Evolutionary conservation across 2,888 invertebrate genomes (phyloP), one percentile per base, ranked within the genome.

Genomic region (Tolmerus cingulatus): DNA sequence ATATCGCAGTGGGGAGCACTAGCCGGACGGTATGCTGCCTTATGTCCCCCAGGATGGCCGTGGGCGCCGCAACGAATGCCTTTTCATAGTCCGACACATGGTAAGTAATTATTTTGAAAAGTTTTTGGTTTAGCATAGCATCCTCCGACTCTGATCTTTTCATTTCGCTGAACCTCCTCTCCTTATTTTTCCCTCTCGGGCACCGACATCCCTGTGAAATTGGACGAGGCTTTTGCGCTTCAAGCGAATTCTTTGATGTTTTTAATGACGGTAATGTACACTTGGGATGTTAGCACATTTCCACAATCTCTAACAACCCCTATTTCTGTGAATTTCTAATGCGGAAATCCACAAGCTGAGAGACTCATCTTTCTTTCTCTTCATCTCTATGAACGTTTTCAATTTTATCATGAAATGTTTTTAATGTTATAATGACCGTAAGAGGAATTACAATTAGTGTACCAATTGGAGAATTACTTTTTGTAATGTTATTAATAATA

Each of bases 1-100:
- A 97, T 97, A 92, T 96, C 96, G 12, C 96, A 96, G 91, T 96
- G 97, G 94, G 96, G 96, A 87, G 96, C 96, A 0, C 92, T 96
- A 87, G 96, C 96, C 0, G 96, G 95, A 43, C 93, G 95, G 90
- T 96, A 96, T 90, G 96, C 96, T 0, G 96, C 96, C 1, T 92
- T 96, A 74, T 95, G 95, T 78, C 96, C 96, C 2, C 92, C 94
- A 85, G 93, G 92, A 89, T 94, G 94, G 89, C 96, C 96, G 0
- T 96, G 96, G 96, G 92, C 92, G 86, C 92, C 93, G 40, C 93
- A 93, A 90, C 91, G 93, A 88, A 91, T 93, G 91, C 92, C 93
- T 87, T 92, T 93, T 89, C 93, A 93, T 78, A 95, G 95, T 89
- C 96, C 96, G 16, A 95, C 94, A 76, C 93, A 95, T 93, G 96